phyloP scores from a whole-genome alignment of 2,797 vertebrate species.

The Gadopsis bispinosus region DNA sequence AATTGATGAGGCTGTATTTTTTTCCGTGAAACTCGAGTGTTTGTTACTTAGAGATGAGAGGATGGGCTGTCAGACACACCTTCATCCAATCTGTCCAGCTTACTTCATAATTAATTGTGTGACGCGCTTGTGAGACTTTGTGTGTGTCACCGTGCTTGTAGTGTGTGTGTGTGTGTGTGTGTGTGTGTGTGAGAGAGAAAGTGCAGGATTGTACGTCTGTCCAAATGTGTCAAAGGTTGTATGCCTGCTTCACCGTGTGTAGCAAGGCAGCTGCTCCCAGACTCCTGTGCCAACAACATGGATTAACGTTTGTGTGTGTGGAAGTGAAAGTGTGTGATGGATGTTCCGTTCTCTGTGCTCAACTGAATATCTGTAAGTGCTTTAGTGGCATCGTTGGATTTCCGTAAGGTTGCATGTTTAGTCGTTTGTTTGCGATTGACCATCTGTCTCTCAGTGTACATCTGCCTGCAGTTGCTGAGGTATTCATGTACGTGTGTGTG shows the following conservation, averaged over 20 bases:
- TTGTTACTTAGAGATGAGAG: conserved; percentile 43
- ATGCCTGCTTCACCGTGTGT: conserved; percentile 44
- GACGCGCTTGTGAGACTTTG: conserved; percentile 28
- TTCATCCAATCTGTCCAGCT: conserved; percentile 51
- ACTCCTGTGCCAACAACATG: conserved; percentile 52
- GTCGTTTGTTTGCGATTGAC: conserved; percentile 40
- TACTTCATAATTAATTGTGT: conserved; percentile 61
- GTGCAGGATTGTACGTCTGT: conserved; percentile 24
- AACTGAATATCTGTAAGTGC: conserved; percentile 69
- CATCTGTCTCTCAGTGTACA: conserved; percentile 54
- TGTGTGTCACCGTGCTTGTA: background rate
- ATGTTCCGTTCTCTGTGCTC: conserved; percentile 43
- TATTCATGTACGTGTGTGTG: conserved; percentile 17
- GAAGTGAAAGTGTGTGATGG: conserved; percentile 42
- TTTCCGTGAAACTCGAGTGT: conserved; percentile 57
- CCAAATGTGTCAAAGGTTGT: conserved; percentile 27
- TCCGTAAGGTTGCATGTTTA: conserved; percentile 57
- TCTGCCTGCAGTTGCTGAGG: conserved; percentile 17
- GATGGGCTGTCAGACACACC: conserved; percentile 50
- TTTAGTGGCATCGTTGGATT: conserved; percentile 61
- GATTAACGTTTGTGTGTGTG: conserved; percentile 49
- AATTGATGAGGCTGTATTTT: conserved; percentile 67
- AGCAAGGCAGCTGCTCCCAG: conserved; percentile 50
- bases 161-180: background rate
- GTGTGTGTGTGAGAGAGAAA: background rate